Conservation (phyloP, 1,140 invertebrate genomes). For the Galleria mellonella region DNA sequence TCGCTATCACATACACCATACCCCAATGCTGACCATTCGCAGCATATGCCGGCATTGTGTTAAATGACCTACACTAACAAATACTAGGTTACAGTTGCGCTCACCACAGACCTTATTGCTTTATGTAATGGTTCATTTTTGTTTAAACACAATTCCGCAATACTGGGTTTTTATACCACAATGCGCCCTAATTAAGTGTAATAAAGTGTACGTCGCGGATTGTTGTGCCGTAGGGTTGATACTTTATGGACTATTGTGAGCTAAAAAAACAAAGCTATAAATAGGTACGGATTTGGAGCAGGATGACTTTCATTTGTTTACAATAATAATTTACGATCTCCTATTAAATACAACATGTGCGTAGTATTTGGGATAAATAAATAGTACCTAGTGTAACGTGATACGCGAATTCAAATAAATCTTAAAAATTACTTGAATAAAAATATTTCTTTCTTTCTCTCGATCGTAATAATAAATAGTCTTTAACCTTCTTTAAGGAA, state of each 20-base stretch:
- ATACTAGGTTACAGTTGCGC: slow-evolving; percentile 3
- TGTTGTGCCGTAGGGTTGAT: background rate
- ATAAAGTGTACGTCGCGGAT: slow-evolving; percentile 27
- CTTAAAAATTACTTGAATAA: too few species aligned
- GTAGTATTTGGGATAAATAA: too few species aligned
- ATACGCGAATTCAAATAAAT: too few species aligned
- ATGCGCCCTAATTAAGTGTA: slow-evolving; percentile 32
- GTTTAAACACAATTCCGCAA: background rate
- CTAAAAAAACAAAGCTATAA: too few species aligned
- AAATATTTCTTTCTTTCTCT: too few species aligned
- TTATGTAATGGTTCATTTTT: slow-evolving; percentile 14
- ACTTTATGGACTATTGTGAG: background rate
- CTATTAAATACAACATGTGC: too few species aligned
- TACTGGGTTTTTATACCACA: slow-evolving; percentile 6
- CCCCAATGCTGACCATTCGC: slow-evolving; percentile 18
- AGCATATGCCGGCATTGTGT: slow-evolving; percentile 28
- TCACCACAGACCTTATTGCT: slow-evolving; percentile 10
- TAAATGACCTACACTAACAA: slow-evolving; percentile 21
- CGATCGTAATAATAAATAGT: too few species aligned
- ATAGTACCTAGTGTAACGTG: too few species aligned
- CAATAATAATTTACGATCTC: too few species aligned
- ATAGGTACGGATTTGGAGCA: too few species aligned
- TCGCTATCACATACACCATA: slow-evolving; percentile 15
- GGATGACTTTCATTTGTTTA: too few species aligned
- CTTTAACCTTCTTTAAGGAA: too few species aligned